Evolutionary conservation across 1,140 invertebrate genomes (phyloP).

Genomic region (Drosophila nigrodunni): DNA sequence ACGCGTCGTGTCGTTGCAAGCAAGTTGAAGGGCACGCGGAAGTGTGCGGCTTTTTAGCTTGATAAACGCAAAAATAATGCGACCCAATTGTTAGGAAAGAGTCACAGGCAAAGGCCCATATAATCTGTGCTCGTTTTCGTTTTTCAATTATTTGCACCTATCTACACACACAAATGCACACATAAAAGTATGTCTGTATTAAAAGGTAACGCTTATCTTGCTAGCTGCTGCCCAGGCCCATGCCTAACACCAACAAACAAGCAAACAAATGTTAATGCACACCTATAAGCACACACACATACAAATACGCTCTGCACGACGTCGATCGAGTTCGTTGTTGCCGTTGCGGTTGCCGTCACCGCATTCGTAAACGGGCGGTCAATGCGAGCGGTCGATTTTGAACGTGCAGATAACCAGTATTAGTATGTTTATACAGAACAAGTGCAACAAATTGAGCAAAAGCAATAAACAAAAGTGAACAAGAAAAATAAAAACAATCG

Average conservation of each 20-base stretch:
- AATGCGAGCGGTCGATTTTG: constrained; percentile 50
- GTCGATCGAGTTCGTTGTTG: constrained; percentile 32
- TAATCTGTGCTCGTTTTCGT: constrained; percentile 14
- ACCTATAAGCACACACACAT: neutral
- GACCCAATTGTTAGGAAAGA: constrained; percentile 7
- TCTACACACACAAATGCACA: neutral
- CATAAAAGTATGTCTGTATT: constrained; percentile 4
- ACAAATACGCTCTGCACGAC: constrained; percentile 6
- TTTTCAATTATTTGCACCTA: constrained; percentile 36
- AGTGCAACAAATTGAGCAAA: constrained; percentile 24
- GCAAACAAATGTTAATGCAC: neutral
- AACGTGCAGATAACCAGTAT: constrained; percentile 4
- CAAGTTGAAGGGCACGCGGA: constrained; percentile 67
- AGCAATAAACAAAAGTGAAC: constrained; percentile 56
- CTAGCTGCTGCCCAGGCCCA: constrained; percentile 32
- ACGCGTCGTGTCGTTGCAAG: constrained; percentile 21
- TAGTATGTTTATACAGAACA: constrained; percentile 2
- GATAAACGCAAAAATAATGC: constrained; percentile 23
- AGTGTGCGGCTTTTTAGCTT: constrained; percentile 7
- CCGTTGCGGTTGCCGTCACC: constrained; percentile 7
- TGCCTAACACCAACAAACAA: constrained; percentile 15
- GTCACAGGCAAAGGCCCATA: constrained; percentile 9
- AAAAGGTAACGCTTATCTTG: constrained; percentile 48
- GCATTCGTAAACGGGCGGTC: constrained; percentile 54
- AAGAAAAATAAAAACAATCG: constrained; percentile 32